Evolutionary conservation across 2,113 vertebrate genomes (phyloP), one percentile per base, ranked within the genome.

Genomic region (Lucifuga dentata): DNA sequence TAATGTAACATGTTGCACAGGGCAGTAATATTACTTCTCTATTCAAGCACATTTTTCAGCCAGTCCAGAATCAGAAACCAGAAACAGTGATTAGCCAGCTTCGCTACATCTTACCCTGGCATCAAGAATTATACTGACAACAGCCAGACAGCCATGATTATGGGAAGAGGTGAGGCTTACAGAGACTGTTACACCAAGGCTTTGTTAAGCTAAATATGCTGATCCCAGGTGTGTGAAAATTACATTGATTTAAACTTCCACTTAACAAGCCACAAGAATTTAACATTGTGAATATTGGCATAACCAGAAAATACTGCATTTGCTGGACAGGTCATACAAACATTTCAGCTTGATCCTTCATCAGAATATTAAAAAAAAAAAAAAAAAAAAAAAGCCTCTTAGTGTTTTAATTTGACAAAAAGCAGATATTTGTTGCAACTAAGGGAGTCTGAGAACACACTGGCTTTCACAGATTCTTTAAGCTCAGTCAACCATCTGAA

Each of bases 401-500:
- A 60, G 46, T 71, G 38, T 11, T 46, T 50, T 43, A 53, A 67
- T 39, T 76, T 71, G 62, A 40, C 66, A 69, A 63, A 80, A 29
- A 52, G 43, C 13, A 29, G 40, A 76, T 74, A 71, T 67, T 62
- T 62, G 66, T 77, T 36, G 17, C 50, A 19, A 9, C 26, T 15
- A 17, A 61, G 2, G 19, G 57, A 26, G 5, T 33, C 24, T 70
- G 35, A 78, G 62, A 71, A 29, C 20, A 57, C 40, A 8, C 20
- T 35, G 49, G 68, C 55, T 78, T 61, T 65, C 49, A 57, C 17
- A 60, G 55, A 49, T 56, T 74, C 63, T 68, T 46, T 24, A 40
- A 49, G 55, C 56, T 80, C 74, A 75, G 59, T 53, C 57, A 78
- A 61, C 48, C 73, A 75, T 70, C 67, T 72, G 68, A 72, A 67